phyloP scores from a whole-genome alignment of 92 coral and sea anemone genomes.

The Parazoanthus atlanticus region DNA sequence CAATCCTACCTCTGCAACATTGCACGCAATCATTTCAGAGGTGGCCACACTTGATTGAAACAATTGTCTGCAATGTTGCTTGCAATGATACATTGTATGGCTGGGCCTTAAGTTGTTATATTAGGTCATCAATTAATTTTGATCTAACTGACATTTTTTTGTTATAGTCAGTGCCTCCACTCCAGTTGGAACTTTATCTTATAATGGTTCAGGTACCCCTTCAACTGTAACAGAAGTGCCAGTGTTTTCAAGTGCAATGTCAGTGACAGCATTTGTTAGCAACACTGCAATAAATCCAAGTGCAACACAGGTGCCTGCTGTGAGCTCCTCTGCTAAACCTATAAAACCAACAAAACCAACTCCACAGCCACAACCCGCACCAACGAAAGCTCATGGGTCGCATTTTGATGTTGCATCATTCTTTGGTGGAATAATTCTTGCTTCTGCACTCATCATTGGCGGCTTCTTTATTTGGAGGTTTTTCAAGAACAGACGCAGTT shows the following conservation, averaged over 20 bases:
- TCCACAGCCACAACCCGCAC: constrained; percentile 28
- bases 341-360: constrained; percentile 3
- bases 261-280: constrained; percentile 8
- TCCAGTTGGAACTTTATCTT: background rate
- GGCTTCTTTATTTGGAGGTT: constrained; percentile 65
- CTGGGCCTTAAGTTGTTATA: too few species aligned
- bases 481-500: constrained; percentile 81
- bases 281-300: constrained; percentile 4
- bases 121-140: too few species aligned
- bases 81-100: too few species aligned
- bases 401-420: constrained; percentile 91
- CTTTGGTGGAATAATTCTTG: constrained; percentile 94
- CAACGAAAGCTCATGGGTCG: constrained; percentile 35
- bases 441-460: constrained; percentile 55
- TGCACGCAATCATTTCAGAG: too few species aligned
- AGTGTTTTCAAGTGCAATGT: background rate
- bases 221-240: background rate
- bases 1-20: too few species aligned
- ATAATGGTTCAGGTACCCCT: background rate
- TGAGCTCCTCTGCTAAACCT: background rate
- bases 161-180: background rate
- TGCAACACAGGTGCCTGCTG: background rate
- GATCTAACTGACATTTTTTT: background rate
- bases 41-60: too few species aligned
- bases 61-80: too few species aligned